Conservation (phyloP, 1,140 invertebrate genomes). For the Heliconius hermathena region DNA sequence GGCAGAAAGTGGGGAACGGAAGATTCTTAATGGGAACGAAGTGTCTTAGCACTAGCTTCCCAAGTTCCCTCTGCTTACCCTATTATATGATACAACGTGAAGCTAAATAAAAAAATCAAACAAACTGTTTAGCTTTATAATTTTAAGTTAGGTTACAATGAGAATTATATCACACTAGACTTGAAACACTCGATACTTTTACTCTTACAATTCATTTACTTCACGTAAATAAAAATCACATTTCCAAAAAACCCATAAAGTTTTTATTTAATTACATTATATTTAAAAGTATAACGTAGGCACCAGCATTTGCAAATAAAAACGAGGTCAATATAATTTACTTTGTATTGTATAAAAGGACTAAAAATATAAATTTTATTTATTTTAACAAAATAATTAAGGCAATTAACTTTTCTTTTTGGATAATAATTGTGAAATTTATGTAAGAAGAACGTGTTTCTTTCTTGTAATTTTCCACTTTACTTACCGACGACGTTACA, state of each 20-base stretch:
- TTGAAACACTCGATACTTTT: neutral
- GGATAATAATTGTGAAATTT: neutral
- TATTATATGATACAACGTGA: neutral
- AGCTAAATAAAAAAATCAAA: neutral
- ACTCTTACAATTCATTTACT: neutral
- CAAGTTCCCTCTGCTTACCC: neutral
- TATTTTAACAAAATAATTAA: neutral
- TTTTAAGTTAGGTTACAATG: neutral
- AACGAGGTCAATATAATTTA: neutral
- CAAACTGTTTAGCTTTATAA: neutral
- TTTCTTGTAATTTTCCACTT: neutral
- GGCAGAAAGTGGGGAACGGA: neutral
- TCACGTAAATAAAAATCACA: neutral
- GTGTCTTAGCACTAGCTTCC: neutral
- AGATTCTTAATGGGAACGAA: neutral
- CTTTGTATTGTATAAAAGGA: neutral
- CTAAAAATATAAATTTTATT: neutral
- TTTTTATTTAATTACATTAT: neutral
- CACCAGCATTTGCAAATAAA: neutral
- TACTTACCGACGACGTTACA: neutral
- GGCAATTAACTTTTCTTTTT: neutral
- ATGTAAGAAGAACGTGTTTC: neutral
- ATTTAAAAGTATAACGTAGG: no score
- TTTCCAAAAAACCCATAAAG: neutral
- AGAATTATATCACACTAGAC: neutral